Conservation (phyloP, 2,888 invertebrate species). For the Lasioglossum malachurum region DNA sequence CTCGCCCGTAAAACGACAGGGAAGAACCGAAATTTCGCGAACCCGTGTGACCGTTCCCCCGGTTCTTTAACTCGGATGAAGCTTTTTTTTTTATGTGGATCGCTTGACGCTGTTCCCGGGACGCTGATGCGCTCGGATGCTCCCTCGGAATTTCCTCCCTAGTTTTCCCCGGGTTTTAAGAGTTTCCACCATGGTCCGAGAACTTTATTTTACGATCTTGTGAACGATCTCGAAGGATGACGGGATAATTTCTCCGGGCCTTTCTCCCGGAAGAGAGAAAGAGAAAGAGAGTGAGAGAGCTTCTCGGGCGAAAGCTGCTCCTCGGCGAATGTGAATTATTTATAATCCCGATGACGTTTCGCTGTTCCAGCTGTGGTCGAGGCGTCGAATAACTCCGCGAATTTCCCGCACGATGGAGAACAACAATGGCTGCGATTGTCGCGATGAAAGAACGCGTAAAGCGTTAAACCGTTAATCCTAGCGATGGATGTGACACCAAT, state of each 20-base stretch:
- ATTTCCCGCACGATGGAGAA: background rate
- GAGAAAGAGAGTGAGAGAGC: background rate
- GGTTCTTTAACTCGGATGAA: constrained; percentile 40
- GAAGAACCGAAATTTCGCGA: constrained; percentile 42
- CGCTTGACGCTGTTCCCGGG: constrained; percentile 9
- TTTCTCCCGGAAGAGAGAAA: background rate
- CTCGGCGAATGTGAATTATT: background rate
- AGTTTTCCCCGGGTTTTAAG: constrained; percentile 34
- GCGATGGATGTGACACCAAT: background rate
- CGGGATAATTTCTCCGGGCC: background rate
- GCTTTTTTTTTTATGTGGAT: constrained; percentile 44
- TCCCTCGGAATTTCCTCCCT: constrained; percentile 31
- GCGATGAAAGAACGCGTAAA: background rate
- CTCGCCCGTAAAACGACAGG: constrained; percentile 35
- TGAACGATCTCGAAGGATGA: constrained; percentile 9
- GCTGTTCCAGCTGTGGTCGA: background rate
- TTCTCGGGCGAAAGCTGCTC: background rate
- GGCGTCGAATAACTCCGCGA: background rate
- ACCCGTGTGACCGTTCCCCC: constrained; percentile 15
- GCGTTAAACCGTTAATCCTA: background rate
- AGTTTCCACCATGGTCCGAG: constrained; percentile 5
- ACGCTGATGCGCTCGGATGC: constrained; percentile 7
- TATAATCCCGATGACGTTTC: background rate
- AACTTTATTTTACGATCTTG: constrained; percentile 9
- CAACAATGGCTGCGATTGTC: background rate